Conservation (phyloP, 2,797 vertebrate genomes). For the Acropternis orthonyx region DNA sequence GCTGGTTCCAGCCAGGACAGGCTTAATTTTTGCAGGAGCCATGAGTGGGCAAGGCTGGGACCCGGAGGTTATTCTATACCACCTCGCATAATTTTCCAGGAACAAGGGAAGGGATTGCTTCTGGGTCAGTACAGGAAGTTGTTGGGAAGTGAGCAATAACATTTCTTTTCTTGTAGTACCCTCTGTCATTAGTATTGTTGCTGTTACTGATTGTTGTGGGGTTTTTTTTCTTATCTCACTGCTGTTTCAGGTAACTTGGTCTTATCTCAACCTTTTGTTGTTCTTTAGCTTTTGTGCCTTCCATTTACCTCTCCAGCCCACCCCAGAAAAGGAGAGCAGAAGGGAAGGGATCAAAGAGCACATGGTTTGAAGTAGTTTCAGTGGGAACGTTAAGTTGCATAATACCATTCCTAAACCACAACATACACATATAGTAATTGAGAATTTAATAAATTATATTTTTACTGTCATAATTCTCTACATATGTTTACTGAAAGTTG, state of each 20-base stretch:
- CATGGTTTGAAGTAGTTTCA: not conserved
- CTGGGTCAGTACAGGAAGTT: accelerated
- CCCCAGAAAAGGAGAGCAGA: not conserved
- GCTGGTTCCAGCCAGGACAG: not conserved
- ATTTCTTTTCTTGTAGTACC: not conserved
- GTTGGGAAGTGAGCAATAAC: not conserved
- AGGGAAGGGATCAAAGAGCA: accelerated
- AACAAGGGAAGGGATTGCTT: accelerated
- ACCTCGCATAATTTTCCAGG: not conserved
- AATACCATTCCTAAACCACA: not conserved
- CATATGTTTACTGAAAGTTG: not conserved
- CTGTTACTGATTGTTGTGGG: too few relatives aligned
- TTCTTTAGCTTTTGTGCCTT: not conserved
- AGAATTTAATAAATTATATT: not conserved
- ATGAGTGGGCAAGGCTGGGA: not conserved
- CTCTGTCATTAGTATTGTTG: not conserved
- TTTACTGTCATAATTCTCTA: not conserved
- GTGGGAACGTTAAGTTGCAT: not conserved
- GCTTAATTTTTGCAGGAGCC: not conserved
- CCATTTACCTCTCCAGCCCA: not conserved
- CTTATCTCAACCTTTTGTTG: not conserved
- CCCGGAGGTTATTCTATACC: not conserved
- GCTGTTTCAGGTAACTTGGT: not conserved
- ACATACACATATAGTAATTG: not conserved
- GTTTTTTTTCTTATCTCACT: not conserved